Conservation (phyloP, 2,797 vertebrate species). For the Lepidocolaptes lacrymiger region DNA sequence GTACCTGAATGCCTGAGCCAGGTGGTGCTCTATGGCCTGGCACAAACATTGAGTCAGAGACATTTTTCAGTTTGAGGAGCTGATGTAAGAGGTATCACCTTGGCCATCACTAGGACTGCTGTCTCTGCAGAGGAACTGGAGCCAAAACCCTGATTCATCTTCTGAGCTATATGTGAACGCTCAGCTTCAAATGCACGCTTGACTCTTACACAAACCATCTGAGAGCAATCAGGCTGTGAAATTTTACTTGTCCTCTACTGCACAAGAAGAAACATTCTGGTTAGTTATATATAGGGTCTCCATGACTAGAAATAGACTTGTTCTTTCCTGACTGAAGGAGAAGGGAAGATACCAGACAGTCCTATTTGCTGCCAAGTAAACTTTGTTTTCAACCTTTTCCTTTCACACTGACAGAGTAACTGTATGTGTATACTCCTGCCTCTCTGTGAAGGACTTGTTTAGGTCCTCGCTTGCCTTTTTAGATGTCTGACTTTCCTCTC, state of each 20-base stretch:
- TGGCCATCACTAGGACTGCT: neutral
- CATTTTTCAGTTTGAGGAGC: neutral
- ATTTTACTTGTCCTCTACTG: neutral
- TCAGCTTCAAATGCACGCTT: neutral
- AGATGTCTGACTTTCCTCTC: neutral
- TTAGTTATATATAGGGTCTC: neutral
- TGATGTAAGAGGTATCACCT: neutral
- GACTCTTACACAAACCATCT: neutral
- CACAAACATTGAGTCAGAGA: neutral
- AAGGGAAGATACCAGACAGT: neutral
- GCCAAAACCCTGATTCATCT: slow-evolving; percentile 10
- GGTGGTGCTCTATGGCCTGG: slow-evolving; percentile 16
- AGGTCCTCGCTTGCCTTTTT: neutral
- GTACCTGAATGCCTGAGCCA: neutral
- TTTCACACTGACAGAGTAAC: neutral
- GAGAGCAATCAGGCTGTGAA: neutral
- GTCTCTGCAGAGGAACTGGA: neutral
- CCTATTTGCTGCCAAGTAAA: neutral
- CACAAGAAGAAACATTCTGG: neutral
- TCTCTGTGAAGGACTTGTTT: neutral
- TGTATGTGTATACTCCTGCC: neutral
- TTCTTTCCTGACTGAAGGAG: neutral
- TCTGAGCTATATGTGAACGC: neutral
- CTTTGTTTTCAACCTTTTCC: neutral
- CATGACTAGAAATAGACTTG: neutral